Conservation (phyloP, 64 coral and sea anemone species). For the Pocillopora verrucosa region DNA sequence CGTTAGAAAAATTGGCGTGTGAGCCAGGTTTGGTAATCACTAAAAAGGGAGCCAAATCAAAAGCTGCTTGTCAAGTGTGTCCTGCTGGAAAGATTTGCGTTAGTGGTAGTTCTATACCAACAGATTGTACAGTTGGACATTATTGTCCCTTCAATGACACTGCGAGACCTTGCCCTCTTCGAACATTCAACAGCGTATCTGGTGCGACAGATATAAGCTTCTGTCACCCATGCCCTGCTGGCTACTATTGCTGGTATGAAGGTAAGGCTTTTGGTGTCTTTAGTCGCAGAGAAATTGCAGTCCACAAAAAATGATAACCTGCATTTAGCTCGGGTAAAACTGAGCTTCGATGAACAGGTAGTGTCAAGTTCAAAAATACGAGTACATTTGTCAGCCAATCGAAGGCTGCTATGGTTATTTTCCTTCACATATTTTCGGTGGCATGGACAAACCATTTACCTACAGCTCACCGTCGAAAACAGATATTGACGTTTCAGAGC, state of each 20-base stretch:
- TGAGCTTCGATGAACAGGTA: not conserved
- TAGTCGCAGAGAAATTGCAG: not conserved
- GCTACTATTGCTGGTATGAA: slow-evolving; percentile 86
- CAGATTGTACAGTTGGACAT: slow-evolving; percentile 77
- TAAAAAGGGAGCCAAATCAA: slow-evolving; percentile 66
- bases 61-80: slow-evolving; percentile 72
- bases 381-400: too few species aligned
- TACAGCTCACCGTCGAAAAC: too few species aligned
- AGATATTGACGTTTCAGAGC: too few species aligned
- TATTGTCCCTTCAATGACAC: slow-evolving; percentile 91
- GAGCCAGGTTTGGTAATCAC: slow-evolving; percentile 77
- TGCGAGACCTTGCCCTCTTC: slow-evolving; percentile 66
- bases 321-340: not conserved
- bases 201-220: slow-evolving; percentile 73
- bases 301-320: not conserved
- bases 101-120: slow-evolving; percentile 73
- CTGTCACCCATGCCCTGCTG: slow-evolving; percentile 85
- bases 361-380: too few species aligned
- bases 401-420: too few species aligned
- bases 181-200: slow-evolving; percentile 65
- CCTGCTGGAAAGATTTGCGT: slow-evolving; percentile 93
- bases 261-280: slow-evolving; percentile 28
- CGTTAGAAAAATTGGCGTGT: slow-evolving; percentile 39
- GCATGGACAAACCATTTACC: too few species aligned
- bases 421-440: too few species aligned